Base-by-base conservation (phyloP, 2,888 invertebrate species). In the Agrotis clavis region DNA sequence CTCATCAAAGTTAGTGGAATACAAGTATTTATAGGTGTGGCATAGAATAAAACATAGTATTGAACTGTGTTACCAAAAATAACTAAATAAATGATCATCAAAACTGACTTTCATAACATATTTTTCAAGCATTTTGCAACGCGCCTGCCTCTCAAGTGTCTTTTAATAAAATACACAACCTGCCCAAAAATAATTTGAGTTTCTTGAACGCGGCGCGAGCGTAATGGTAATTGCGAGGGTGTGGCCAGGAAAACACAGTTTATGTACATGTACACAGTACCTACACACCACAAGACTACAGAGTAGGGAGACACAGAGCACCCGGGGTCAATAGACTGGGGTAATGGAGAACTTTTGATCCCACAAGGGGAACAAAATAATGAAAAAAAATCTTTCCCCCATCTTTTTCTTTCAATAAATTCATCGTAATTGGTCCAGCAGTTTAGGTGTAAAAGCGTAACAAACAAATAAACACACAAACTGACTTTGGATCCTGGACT, bases 211-310 rank as follows among this genome's bases (percentile, higher is more conserved):
- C 90, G 90, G 86, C 88, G 91, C 88, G 88, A 88, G 90, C 90
- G 92, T 94, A 92, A 93, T 93, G 91, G 91, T 95, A 94, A 95
- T 94, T 93, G 94, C 84, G 82, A 82, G 92, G 94, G 94, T 89
- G 94, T 92, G 93, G 90, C 90, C 89, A 90, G 90, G 91, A 88
- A 91, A 90, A 92, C 89, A 90, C 89, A 88, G 89, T 89, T 89
- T 89, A 89, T 87, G 73, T 82, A 83, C 75, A 72, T 63, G 81
- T 41, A 64, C 74, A 85, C 84, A 79, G 74, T 85, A 82, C n/a
- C n/a, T n/a, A n/a, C 79, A 83, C 83, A 85, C 21, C 57, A 48
- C 65, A 79, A 60, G 60, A 57, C 59, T 19, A 75, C 72, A 88
- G 84, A 82, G 87, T 86, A 85, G 84, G 64, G 75, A 76, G 77